Evolutionary conservation across 2,797 vertebrate species (phyloP), one percentile per base, ranked within the genome.

Genomic region (Fringilla coelebs): DNA sequence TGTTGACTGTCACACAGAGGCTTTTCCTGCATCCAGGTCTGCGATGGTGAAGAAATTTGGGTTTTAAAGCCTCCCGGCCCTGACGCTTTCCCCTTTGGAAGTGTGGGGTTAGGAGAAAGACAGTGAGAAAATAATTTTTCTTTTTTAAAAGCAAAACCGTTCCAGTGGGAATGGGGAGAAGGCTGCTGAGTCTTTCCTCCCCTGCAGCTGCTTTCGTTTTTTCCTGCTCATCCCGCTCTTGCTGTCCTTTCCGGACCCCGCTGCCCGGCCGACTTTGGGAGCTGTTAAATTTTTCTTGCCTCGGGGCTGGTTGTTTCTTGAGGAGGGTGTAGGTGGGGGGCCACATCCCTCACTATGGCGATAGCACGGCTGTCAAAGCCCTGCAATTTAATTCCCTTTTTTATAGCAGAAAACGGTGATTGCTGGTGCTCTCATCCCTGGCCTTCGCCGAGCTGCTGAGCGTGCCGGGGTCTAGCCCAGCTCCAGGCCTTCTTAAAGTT

Each of bases 341-440:
- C 40, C 0, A 0, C 65, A 40, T 78, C 57, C 66, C 38, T 91
- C 0, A 0, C 66, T 89, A 7, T 29, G 31, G 45, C 0, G 1
- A 60, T 70, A 65, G 43, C 58, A 40, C 0, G 10, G 34, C 31
- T 83, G 41, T 31, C 0, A 17, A 61, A 93, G 34, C 49, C 38
- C 55, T 1, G 2, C 1, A 1, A 36, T 92, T 93, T 70, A 62
- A 60, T 70, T 93, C 79, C 28, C 32, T 16, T 73, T 4, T 34
- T 65, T 81, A 3, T 1, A 25, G 2, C 40, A 77, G 60, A 73
- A 93, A 92, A 62, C 16, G 3, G 52, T 22, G 1, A 0, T 55
- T 1, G 1, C 43, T 8, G 4, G 17, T 26, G 41, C n/a, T 88
- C 60, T 73, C 3, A 3, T 77, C 68, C 17, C 54, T 5, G 48